These are phyloP conservation scores for Eidolon helvum DNA, from an alignment of 2,113 vertebrate genomes.

Conservation along the genomic window DNA sequence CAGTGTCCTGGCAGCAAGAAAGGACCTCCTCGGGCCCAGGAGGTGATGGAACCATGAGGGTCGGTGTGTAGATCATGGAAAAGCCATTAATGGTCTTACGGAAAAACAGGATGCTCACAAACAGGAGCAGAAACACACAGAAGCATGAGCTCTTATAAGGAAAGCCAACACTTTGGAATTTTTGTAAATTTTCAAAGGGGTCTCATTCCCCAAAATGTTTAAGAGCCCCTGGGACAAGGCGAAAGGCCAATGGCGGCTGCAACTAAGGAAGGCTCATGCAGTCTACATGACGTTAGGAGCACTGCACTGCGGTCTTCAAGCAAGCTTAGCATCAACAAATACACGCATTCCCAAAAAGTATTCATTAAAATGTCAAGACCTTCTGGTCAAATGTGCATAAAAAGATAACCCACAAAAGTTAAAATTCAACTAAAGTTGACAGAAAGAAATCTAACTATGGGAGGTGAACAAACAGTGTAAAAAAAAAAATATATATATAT, in stretches of 20 bases:
- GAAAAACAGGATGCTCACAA: neutral
- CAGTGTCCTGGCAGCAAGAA: rapidly evolving
- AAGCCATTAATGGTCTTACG: neutral
- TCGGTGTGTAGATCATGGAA: neutral
- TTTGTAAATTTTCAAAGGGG: neutral
- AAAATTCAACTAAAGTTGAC: neutral
- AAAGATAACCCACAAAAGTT: neutral
- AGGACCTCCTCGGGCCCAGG: neutral
- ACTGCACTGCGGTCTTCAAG: neutral
- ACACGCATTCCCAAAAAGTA: neutral
- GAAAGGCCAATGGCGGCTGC: neutral
- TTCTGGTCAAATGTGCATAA: neutral
- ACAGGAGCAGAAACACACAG: neutral
- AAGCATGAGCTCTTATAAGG: neutral
- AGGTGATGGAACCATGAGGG: too few relatives aligned
- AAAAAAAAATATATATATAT: too few relatives aligned
- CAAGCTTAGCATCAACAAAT: neutral
- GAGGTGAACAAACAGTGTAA: too few relatives aligned
- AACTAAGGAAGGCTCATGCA: neutral
- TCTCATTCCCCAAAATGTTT: neutral
- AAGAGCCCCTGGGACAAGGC: neutral
- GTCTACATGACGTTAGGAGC: neutral
- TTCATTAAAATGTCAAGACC: neutral
- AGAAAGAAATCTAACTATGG: too few relatives aligned
- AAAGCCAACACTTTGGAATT: neutral